These are phyloP conservation scores for Cosmia pyralina DNA, from an alignment of 2,888 invertebrate species.

Conservation along the genomic window DNA sequence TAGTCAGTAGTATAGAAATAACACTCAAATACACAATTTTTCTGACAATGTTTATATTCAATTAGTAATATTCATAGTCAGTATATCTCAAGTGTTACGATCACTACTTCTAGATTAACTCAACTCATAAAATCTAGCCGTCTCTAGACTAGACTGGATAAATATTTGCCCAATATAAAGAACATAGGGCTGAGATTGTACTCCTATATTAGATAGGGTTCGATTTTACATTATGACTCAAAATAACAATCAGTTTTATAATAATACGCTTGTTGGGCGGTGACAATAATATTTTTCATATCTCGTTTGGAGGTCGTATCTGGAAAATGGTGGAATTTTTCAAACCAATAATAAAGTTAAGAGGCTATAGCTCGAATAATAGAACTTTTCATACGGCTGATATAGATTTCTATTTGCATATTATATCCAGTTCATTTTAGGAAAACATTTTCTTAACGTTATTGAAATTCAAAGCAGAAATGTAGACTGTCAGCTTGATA, in stretches of 20 bases:
- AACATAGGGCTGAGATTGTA: constrained; percentile 3
- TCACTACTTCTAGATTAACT: constrained; percentile 9
- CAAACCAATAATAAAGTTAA: not conserved
- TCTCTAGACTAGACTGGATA: constrained; percentile 25
- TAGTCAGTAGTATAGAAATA: constrained; percentile 3
- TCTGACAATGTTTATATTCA: constrained; percentile 10
- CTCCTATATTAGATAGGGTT: not conserved
- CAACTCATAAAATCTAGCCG: constrained; percentile 1
- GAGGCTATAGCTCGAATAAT: not conserved
- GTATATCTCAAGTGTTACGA: not conserved
- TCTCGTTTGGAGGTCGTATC: not conserved
- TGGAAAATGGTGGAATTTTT: not conserved
- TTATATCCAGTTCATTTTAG: not conserved
- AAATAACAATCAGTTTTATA: not conserved
- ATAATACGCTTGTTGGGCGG: too few species aligned
- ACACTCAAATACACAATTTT: constrained; percentile 7
- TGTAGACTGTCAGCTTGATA: constrained; percentile 18
- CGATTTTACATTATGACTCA: not conserved
- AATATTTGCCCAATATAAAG: constrained; percentile 31
- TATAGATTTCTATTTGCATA: constrained; percentile 10
- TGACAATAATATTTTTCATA: constrained; percentile 2
- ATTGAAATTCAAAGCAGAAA: constrained; percentile 2
- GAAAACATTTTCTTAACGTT: constrained; percentile 20
- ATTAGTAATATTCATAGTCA: constrained; percentile 16
- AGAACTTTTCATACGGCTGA: not conserved